A percentile compares a stretch with the other conserved stretches of the same genome.
Evolutionary conservation across 2,797 vertebrate species (phyloP).

Genomic region (Lindbergichthys nudifrons): DNA sequence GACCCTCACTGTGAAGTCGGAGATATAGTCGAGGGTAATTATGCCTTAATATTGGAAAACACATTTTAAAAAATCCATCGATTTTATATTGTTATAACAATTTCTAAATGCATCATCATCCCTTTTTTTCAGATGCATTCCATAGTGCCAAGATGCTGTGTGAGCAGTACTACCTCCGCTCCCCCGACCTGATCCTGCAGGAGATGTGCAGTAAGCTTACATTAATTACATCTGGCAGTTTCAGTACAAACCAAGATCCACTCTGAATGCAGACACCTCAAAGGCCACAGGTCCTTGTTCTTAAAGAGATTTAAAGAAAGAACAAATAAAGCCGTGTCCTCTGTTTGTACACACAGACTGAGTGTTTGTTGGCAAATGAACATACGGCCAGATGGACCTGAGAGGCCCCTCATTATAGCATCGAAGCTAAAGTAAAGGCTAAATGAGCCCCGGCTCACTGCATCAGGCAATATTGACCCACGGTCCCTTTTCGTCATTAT

Average conservation of each 20-base stretch:
- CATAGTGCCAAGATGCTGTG: constrained; percentile 94
- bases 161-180: constrained; percentile 94
- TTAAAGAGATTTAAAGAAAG: constrained; percentile 6
- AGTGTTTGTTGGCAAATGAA: constrained; percentile 28
- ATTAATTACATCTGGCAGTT: constrained; percentile 8
- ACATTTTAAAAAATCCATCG: too few species aligned
- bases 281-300: neutral
- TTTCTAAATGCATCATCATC: neutral
- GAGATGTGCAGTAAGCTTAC: constrained; percentile 88
- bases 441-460: constrained; percentile 30
- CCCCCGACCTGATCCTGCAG: constrained; percentile 89
- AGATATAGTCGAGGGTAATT: constrained; percentile 91
- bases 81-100: neutral
- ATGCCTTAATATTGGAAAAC: neutral
- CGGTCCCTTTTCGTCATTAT: constrained; percentile 32
- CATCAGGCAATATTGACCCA: constrained; percentile 66
- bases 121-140: constrained; percentile 86
- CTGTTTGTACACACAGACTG: constrained; percentile 19
- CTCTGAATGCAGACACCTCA: neutral
- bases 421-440: constrained; percentile 45
- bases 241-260: neutral
- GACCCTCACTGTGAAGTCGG: constrained; percentile 91
- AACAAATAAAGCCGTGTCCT: constrained; percentile 16
- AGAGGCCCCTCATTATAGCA: constrained; percentile 62
- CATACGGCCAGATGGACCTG: constrained; percentile 49